These are phyloP conservation scores for Hydropotes inermis DNA, from an alignment of 2,113 vertebrate species.

Conservation along the genomic window DNA sequence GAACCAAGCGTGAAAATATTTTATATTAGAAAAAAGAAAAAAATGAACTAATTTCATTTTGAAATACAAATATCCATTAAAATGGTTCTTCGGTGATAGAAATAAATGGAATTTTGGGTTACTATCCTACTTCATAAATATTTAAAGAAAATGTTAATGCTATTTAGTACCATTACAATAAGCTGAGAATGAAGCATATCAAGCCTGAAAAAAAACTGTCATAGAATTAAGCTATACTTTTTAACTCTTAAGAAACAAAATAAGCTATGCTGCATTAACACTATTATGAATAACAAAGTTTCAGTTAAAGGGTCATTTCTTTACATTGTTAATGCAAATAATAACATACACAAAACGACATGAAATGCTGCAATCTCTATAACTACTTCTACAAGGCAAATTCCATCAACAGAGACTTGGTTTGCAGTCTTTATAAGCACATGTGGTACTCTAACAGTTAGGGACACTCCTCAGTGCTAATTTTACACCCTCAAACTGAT, in stretches of 20 bases:
- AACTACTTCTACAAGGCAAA: neutral
- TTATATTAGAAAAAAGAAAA: conserved; percentile 42
- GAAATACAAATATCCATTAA: conserved; percentile 37
- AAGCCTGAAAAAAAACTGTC: neutral
- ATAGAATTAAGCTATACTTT: conserved; percentile 26
- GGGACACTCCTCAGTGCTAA: neutral
- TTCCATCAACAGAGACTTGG: neutral
- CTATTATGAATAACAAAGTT: neutral
- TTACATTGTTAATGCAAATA: neutral
- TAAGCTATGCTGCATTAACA: neutral
- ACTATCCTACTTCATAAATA: conserved; percentile 41
- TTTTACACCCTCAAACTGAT: neutral
- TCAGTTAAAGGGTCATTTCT: neutral
- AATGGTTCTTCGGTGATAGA: neutral
- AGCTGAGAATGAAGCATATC: conserved; percentile 4
- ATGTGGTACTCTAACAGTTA: neutral
- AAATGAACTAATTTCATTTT: conserved; percentile 39
- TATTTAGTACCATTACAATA: neutral
- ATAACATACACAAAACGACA: neutral
- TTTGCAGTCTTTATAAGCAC: neutral
- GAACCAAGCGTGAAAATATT: conserved; percentile 64
- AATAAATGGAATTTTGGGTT: conserved; percentile 39
- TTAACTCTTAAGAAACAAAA: conserved; percentile 36
- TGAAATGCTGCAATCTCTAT: neutral
- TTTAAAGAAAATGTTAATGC: conserved; percentile 29